Base-by-base conservation (phyloP, 1,140 invertebrate genomes). In the Neodiprion lecontei region DNA sequence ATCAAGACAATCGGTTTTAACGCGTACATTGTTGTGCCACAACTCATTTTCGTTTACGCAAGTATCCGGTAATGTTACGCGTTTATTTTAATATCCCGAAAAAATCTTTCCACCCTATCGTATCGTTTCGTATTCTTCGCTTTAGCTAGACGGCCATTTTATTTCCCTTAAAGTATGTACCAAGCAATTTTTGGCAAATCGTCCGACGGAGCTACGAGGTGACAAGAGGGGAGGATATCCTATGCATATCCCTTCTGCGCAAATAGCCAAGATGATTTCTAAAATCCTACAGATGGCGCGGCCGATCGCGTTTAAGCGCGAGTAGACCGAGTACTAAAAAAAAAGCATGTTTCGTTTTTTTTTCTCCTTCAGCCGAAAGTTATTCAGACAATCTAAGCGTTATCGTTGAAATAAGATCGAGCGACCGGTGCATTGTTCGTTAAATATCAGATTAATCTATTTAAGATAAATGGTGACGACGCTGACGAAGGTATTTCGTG, bases 1-100 rank as follows among this genome's bases (percentile, higher is more conserved):
- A 90, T 80, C 28, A 81, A 79, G 69, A 92, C 86, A 73, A 92
- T 87, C 72, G 89, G 91, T 80, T 88, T 90, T 82, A 90, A 81
- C 68, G 77, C 77, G 78, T 91, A 94, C 90, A 91, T 92, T 80
- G 76, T 89, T 75, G 82, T 77, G 17, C 81, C 77, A 1, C 78
- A 82, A 50, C 78, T 85, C 81, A 87, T 87, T 79, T 82, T 83
- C 9, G 4, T 73, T 72, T 5, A 40, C 28, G 28, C 28, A 40
- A 40, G 28, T 40, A 40, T 40, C 28, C 2, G 28, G 5, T 40
- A 67, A 71, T 66, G 47, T 28, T 49, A 48, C 23, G 12, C n/a
- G 48, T 12, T 21, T 28, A 67, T 49, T 14, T 12, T 48, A 48
- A 49, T 69, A 72, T 48, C 14, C 10, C 48, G 40, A 21, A 48